Conservation (phyloP, 1,140 invertebrate species). For the Magallana angulata region DNA sequence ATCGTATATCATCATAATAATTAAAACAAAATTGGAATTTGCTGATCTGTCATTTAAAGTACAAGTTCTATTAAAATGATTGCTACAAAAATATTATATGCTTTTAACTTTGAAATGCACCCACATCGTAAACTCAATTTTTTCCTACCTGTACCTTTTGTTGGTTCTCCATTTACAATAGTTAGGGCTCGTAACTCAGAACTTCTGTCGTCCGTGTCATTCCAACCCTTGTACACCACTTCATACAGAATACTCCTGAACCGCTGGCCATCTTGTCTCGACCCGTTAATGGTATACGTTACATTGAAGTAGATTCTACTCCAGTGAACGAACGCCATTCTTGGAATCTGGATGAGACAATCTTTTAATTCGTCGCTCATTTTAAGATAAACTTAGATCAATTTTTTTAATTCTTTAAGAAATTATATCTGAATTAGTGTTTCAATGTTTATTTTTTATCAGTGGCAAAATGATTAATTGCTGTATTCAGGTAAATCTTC, state of each 20-base stretch:
- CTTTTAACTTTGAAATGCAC: background rate
- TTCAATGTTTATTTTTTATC: too few species aligned
- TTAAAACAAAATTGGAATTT: background rate
- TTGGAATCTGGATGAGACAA: background rate
- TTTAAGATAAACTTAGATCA: too few species aligned
- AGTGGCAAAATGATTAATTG: too few species aligned
- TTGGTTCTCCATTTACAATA: background rate
- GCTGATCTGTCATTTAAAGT: too few species aligned
- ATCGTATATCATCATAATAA: background rate
- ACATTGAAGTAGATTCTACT: conserved; percentile 14
- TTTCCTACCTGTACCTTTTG: background rate
- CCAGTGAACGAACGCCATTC: conserved; percentile 2
- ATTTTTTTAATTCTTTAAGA: too few species aligned
- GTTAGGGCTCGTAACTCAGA: background rate
- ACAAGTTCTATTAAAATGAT: too few species aligned
- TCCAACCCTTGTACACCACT: conserved; percentile 32
- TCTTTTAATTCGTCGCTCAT: too few species aligned
- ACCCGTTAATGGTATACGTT: background rate
- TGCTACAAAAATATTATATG: background rate
- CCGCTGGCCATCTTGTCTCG: background rate
- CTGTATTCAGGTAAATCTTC: too few species aligned
- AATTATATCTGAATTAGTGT: too few species aligned
- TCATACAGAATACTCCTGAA: background rate
- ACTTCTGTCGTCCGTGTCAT: background rate
- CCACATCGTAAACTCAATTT: too few species aligned